Evolutionary conservation across 1,140 invertebrate genomes (phyloP), one percentile per base, ranked within the genome.

Genomic region (Whitmania pigra): DNA sequence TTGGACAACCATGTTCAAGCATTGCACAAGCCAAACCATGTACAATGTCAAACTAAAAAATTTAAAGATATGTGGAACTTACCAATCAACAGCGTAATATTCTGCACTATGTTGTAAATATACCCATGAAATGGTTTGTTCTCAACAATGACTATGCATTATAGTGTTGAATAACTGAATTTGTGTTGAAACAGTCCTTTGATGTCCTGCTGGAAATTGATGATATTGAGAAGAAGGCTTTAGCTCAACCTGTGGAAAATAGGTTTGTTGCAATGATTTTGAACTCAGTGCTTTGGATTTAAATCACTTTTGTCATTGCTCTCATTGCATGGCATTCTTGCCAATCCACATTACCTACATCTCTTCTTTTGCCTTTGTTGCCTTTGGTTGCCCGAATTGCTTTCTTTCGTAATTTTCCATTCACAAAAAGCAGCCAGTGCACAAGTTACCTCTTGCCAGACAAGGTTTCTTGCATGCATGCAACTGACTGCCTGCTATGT

Each of bases 221-320:
- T 75, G 80, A 81, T 63, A 75, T 82, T 55, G 80, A 82, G 73
- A 81, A 81, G 72, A 78, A 79, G 71, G 78, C 79, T 11, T 74
- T 81, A 69, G 79, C 79, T 22, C 72, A 81, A 43, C 79, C 79
- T 22, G 75, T 78, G 60, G 78, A 81, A 40, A 76, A 73, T 67
- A 78, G 78, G 80, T 81, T 75, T 25, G 70, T 18, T 53, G 18
- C 55, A 29, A 31, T 68, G 5, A 68, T 68, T 36, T 22, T 68
- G 22, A 63, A 63, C 54, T n/a, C 20, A 6, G 0, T 49, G 43
- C 43, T 49, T 49, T 49, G 43, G 15, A 15, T 15, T 49, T 49
- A 49, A 49, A 49, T 49, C 43, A 17, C 2, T 13, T 49, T 49
- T 13, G 43, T 2, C 2, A 36, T 36, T 36, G 2, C 31, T 36